Evolutionary conservation across 2,888 invertebrate genomes (phyloP).

Genomic region (Cryptocephalus primarius): DNA sequence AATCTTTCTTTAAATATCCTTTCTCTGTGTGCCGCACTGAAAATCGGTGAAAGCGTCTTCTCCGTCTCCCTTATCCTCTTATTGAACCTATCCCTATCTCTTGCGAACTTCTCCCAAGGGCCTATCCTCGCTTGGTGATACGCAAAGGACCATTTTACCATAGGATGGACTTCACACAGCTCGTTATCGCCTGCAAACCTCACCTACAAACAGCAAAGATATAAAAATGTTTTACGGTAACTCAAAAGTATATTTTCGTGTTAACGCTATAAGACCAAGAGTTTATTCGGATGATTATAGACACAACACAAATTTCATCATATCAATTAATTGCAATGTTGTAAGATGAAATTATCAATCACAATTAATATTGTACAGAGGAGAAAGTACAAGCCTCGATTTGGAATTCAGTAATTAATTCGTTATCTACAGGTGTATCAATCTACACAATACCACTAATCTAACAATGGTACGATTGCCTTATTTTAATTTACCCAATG

Average conservation of each 20-base stretch:
- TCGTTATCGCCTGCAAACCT: slow-evolving; percentile 36
- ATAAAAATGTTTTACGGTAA: not conserved
- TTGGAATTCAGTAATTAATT: no score
- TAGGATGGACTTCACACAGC: slow-evolving; percentile 36
- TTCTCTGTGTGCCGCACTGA: slow-evolving; percentile 36
- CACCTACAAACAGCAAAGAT: slow-evolving; percentile 34
- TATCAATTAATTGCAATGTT: no score
- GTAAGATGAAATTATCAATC: no score
- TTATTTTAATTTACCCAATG: no score
- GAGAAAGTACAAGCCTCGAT: no score
- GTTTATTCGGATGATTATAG: not conserved
- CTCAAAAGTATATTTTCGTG: not conserved
- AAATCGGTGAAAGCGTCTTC: slow-evolving; percentile 32
- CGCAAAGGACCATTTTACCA: slow-evolving; percentile 45
- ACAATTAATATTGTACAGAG: no score
- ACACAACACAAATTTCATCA: no score
- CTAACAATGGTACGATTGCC: no score
- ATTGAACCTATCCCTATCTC: slow-evolving; percentile 42
- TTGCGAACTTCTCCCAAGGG: slow-evolving; percentile 44
- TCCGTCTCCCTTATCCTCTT: slow-evolving; percentile 33
- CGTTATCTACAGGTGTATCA: no score
- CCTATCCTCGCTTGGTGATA: slow-evolving; percentile 45
- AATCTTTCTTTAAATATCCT: slow-evolving; percentile 38
- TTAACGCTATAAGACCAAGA: not conserved
- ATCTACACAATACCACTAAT: no score